Evolutionary conservation across 2,888 invertebrate species (phyloP).

Genomic region (Epicampocera succincta): DNA sequence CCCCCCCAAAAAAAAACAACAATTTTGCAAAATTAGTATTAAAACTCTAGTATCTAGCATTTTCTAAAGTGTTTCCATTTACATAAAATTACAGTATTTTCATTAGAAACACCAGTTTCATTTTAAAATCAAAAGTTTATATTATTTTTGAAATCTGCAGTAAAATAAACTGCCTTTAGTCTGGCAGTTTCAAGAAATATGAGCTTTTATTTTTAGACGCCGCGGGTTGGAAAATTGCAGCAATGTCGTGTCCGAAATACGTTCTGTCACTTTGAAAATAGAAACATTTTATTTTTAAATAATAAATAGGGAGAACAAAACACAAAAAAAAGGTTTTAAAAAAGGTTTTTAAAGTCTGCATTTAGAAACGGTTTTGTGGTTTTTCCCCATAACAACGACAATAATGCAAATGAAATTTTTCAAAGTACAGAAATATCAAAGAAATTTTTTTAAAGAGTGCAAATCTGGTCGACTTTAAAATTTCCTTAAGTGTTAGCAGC

Average conservation of each 20-base stretch:
- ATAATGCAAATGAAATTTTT: background rate
- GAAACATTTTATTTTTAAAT: conserved; percentile 43
- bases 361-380: conserved; percentile 46
- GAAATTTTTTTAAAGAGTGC: too few relatives aligned
- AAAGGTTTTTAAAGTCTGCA: conserved; percentile 44
- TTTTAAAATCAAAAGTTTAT: conserved; percentile 17
- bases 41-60: background rate
- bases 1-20: too few relatives aligned
- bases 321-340: conserved; percentile 17
- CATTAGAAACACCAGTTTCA: conserved; percentile 15
- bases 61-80: conserved; percentile 1
- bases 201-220: background rate
- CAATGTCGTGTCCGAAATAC: conserved; percentile 36
- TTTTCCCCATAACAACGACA: conserved; percentile 31
- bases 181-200: background rate
- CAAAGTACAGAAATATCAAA: background rate
- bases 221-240: conserved; percentile 11
- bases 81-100: conserved; percentile 39
- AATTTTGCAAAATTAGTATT: too few relatives aligned
- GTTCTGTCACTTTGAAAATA: conserved; percentile 38
- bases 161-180: conserved; percentile 19
- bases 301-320: too few relatives aligned
- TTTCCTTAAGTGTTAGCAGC: background rate
- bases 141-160: conserved; percentile 20
- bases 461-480: background rate